Percentiles rank a stretch among this genome's conserved stretches.
phyloP scores from a whole-genome alignment of 1,140 invertebrate species.

The Drosophila persimilis region DNA sequence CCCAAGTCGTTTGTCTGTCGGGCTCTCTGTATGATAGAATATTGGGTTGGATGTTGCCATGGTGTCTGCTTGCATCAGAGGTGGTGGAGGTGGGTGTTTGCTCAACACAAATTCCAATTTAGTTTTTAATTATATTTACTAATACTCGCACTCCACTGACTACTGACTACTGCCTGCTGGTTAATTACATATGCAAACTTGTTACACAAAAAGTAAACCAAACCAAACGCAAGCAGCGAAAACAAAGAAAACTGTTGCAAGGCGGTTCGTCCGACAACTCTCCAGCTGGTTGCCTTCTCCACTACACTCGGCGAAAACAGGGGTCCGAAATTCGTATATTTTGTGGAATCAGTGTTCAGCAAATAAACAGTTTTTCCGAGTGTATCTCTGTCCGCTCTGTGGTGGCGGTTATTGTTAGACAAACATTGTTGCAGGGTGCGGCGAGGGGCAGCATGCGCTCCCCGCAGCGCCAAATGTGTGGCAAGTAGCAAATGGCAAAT shows the following conservation, averaged over 20 bases:
- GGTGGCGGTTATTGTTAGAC: conserved; percentile 39
- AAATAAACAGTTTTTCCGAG: neutral
- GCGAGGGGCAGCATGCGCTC: conserved; percentile 31
- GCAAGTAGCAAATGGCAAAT: conserved; percentile 35
- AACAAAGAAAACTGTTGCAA: conserved; percentile 57
- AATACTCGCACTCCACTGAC: conserved; percentile 31
- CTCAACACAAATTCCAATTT: conserved; percentile 25
- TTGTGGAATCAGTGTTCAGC: too few species aligned
- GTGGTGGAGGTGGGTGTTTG: conserved; percentile 23
- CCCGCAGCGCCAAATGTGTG: conserved; percentile 35
- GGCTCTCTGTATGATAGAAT: neutral
- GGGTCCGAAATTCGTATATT: too few species aligned
- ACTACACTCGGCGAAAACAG: too few species aligned
- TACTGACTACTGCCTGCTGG: conserved; percentile 11
- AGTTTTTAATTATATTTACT: conserved; percentile 50
- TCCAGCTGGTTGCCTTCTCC: conserved; percentile 44
- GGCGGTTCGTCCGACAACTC: conserved; percentile 36
- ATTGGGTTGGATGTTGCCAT: too few species aligned
- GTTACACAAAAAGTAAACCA: conserved; percentile 65
- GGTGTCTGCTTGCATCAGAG: conserved; percentile 44
- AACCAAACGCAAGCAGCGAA: conserved; percentile 37
- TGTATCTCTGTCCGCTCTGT: neutral
- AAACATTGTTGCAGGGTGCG: conserved; percentile 27
- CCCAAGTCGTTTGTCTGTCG: conserved; percentile 27
- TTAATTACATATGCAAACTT: conserved; percentile 80